phyloP scores from a whole-genome alignment of 2,888 invertebrate genomes.

The Leucania comma region DNA sequence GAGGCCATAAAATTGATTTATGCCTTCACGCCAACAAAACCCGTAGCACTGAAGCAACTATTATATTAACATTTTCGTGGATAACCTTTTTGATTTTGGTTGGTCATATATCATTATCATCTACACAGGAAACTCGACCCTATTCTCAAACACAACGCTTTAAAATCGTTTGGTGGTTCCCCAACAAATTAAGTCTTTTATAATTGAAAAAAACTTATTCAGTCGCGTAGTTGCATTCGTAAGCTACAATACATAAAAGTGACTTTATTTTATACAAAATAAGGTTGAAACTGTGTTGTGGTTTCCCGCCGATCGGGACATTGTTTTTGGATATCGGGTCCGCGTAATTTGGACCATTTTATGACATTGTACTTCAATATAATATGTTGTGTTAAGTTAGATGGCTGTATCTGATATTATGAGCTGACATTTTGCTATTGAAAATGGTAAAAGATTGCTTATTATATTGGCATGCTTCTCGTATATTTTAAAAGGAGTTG shows the following conservation, averaged over 20 bases:
- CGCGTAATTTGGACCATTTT: constrained; percentile 87
- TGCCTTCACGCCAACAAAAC: constrained; percentile 91
- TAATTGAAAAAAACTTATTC: constrained; percentile 88
- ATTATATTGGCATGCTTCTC: constrained; percentile 40
- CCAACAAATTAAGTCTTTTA: constrained; percentile 84
- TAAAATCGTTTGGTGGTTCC: constrained; percentile 42
- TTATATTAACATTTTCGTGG: constrained; percentile 91
- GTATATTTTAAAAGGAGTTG: constrained; percentile 21
- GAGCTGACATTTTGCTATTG: constrained; percentile 68
- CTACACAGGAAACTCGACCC: constrained; percentile 61
- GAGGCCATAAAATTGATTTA: constrained; percentile 91
- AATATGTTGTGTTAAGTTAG: constrained; percentile 81
- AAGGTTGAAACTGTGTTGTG: constrained; percentile 70
- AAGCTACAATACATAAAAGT: constrained; percentile 70
- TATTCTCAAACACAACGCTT: constrained; percentile 46
- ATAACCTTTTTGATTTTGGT: constrained; percentile 85
- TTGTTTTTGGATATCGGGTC: constrained; percentile 88
- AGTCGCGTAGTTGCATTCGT: constrained; percentile 86
- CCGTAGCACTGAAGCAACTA: constrained; percentile 90
- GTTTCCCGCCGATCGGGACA: constrained; percentile 75
- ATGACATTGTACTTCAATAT: constrained; percentile 83
- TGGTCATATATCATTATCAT: constrained; percentile 76
- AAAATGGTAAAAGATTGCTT: constrained; percentile 64
- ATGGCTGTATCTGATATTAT: constrained; percentile 74
- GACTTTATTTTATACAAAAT: constrained; percentile 67